Percentiles rank a stretch among this genome's conserved stretches.
Evolutionary conservation across 2,888 invertebrate genomes (phyloP).

Genomic region (Drosophila vallismaia): DNA sequence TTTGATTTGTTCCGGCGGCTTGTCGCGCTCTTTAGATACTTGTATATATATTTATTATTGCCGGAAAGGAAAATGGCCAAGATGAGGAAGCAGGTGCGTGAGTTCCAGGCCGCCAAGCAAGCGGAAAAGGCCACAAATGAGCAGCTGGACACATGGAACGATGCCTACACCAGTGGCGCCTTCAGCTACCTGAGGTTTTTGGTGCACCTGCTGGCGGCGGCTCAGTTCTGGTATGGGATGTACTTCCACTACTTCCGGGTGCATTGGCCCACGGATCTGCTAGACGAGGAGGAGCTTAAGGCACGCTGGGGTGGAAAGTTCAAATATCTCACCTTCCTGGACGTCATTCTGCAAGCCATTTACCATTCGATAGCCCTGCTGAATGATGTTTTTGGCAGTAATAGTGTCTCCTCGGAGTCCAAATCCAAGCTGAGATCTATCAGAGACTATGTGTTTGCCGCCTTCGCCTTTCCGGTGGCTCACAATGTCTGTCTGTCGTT

Average conservation of each 20-base stretch:
- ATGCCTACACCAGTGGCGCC: conserved; percentile 69
- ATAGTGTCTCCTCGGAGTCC: conserved; percentile 87
- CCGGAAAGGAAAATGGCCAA: conserved; percentile 42
- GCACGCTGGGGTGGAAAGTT: conserved; percentile 88
- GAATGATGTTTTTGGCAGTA: conserved; percentile 90
- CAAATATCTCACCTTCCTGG: conserved; percentile 91
- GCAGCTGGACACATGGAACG: conserved; percentile 57
- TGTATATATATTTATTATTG: background rate
- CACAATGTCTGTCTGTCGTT: conserved; percentile 92
- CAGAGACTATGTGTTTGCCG: conserved; percentile 88
- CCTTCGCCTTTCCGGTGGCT: conserved; percentile 90
- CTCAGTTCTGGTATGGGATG: conserved; percentile 88
- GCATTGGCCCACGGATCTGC: conserved; percentile 55
- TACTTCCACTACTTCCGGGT: conserved; percentile 88
- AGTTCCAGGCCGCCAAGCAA: conserved; percentile 52
- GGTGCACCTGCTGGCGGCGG: conserved; percentile 86
- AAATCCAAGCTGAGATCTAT: conserved; percentile 85
- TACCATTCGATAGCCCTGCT: conserved; percentile 90
- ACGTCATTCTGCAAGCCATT: conserved; percentile 90
- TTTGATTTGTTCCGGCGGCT: conserved; percentile 13
- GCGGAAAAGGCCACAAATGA: conserved; percentile 46
- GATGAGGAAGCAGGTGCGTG: conserved; percentile 63
- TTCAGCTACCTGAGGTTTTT: conserved; percentile 69
- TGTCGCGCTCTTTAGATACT: background rate
- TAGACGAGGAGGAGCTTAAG: conserved; percentile 61